Percentiles rank a stretch among this genome's conserved stretches.
Conservation (phyloP, 2,113 vertebrate genomes). For the Semnornis frantzii region DNA sequence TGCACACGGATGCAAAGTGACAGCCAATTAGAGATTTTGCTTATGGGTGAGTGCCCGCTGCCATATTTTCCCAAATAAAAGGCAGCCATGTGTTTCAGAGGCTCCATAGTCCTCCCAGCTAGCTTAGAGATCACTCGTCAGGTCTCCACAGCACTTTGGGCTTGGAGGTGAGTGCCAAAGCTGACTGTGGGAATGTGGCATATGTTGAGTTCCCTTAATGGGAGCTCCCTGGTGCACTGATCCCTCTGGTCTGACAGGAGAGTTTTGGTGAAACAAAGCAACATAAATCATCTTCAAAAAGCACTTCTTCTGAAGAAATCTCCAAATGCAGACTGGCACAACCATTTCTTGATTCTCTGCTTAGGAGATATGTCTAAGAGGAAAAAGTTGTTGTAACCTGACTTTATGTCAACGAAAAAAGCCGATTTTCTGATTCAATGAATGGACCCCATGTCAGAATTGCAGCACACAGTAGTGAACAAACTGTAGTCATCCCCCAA, state of each 20-base stretch:
- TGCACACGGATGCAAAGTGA: not conserved
- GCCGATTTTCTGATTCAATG: not conserved
- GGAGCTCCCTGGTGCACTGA: rapidly evolving
- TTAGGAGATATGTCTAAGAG: not conserved
- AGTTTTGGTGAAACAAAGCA: too few relatives aligned
- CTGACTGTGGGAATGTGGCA: rapidly evolving
- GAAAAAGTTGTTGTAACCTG: not conserved
- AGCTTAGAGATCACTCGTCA: not conserved
- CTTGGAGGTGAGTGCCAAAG: not conserved
- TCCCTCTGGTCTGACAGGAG: not conserved
- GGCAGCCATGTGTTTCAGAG: not conserved
- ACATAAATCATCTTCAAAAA: too few relatives aligned
- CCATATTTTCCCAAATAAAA: not conserved
- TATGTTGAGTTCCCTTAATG: rapidly evolving
- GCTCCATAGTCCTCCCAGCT: not conserved
- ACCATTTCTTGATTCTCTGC: not conserved
- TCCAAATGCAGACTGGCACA: not conserved
- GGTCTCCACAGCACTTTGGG: not conserved
- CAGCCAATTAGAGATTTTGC: not conserved
- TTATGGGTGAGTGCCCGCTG: not conserved
- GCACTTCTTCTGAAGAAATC: too few relatives aligned
- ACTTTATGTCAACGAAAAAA: not conserved
- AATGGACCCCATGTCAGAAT: not conserved
- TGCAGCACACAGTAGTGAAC: not conserved
- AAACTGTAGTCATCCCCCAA: not conserved